Evolutionary conservation across 2,797 vertebrate genomes (phyloP).

Genomic region (Platalea minor): DNA sequence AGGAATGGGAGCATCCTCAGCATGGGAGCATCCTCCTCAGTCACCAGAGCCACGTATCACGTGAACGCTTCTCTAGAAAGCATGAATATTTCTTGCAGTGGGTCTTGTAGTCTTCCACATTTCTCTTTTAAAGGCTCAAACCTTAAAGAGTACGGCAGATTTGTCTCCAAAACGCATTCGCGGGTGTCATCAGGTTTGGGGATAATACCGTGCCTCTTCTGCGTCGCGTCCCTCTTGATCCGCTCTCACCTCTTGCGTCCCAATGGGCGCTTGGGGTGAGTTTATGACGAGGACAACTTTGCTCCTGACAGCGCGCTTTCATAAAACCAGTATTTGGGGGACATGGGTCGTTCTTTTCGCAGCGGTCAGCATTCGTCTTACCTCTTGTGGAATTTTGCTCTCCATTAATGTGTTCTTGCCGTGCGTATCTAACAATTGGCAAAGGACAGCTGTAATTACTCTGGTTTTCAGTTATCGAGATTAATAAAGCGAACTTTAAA

Average conservation of each 20-base stretch:
- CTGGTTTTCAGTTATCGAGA: not conserved
- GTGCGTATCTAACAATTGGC: not conserved
- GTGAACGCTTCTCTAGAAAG: not conserved
- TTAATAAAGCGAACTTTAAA: not conserved
- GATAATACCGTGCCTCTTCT: not conserved
- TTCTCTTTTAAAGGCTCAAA: not conserved
- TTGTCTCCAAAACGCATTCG: accelerated
- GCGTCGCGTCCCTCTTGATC: not conserved
- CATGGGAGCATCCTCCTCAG: not conserved
- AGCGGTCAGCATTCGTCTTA: not conserved
- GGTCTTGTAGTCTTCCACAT: not conserved
- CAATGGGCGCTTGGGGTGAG: accelerated
- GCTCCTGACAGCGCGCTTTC: not conserved
- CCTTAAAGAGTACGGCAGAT: not conserved
- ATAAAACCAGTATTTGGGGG: not conserved
- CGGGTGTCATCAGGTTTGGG: not conserved
- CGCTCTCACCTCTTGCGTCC: not conserved
- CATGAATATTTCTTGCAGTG: not conserved
- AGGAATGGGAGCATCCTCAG: not conserved
- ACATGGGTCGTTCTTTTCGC: not conserved
- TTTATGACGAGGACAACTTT: not conserved
- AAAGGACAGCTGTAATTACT: not conserved
- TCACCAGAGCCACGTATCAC: accelerated
- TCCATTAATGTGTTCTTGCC: not conserved
- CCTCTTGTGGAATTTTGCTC: not conserved